Evolutionary conservation across 1,140 invertebrate species (phyloP), one percentile per base, ranked within the genome.

Genomic region (Battus philenor): DNA sequence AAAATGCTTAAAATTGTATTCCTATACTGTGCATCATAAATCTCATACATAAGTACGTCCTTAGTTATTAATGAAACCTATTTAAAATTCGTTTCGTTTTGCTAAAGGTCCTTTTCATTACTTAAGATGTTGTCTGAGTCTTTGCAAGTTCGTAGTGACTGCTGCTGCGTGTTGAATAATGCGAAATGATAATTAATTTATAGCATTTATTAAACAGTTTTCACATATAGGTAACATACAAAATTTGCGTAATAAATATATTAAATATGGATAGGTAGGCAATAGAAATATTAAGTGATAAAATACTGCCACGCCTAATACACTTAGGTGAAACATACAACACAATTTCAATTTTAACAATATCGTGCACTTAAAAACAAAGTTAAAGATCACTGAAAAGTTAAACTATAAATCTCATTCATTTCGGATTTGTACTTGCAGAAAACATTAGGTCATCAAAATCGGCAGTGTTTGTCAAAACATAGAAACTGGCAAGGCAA

Each of bases 361-460:
- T 79, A 50, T 80, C 79, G 79, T 83, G 79, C 79, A 79, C 72
- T 80, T 80, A 80, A 80, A 75, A 78, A 81, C 77, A 73, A 78
- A 74, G 69, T 80, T 76, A 79, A 81, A 76, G 68, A 74, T 79
- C 71, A 74, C 68, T 79, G 66, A 76, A 74, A 76, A 68, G 79
- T 83, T 77, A 80, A 76, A 74, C 73, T 80, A 80, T 70, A 71
- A 82, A 78, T 81, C 71, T 83, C 76, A 83, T 79, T 83, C 79
- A 77, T 72, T 72, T 83, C 65, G 77, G 75, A 83, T 83, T 83
- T 83, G 79, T 83, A 83, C 79, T 83, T 77, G 79, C 76, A 79
- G 68, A 76, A 76, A 77, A 76, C 59, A 75, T 74, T 74, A 73
- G 67, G 68, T 76, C 65, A 68, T 67, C 55, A 74, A 74, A 66